A percentile compares a stretch with the other conserved stretches of the same genome.
Conservation (phyloP, 2,113 vertebrate species). For the Cavia porcellus region DNA sequence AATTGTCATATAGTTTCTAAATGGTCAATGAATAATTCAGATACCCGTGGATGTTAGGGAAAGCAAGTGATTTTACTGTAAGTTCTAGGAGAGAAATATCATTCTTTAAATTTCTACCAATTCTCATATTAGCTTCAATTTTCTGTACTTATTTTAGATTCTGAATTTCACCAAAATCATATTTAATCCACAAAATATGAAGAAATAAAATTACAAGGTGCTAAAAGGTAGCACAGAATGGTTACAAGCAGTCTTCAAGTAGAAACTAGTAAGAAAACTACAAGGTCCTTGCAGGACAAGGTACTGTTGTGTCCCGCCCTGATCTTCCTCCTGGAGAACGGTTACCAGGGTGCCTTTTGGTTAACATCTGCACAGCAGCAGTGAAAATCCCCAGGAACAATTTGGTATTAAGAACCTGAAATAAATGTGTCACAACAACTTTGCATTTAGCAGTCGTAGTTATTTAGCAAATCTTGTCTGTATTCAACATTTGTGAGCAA, state of each 20-base stretch:
- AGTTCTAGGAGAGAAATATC: background rate
- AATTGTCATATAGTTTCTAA: conserved; percentile 46
- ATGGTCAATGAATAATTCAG: conserved; percentile 2
- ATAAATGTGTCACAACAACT: conserved; percentile 53
- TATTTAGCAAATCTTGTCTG: background rate
- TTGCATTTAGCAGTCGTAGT: background rate
- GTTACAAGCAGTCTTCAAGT: background rate
- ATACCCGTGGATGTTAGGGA: background rate
- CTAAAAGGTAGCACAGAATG: conserved; percentile 19
- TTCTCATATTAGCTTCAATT: conserved; percentile 24
- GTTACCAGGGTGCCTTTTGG: conserved; percentile 17
- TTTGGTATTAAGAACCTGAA: conserved; percentile 60
- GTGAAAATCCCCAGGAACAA: conserved; percentile 38
- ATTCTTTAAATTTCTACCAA: conserved; percentile 13
- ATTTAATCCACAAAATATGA: conserved; percentile 52
- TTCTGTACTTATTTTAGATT: conserved; percentile 28
- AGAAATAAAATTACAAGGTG: conserved; percentile 44
- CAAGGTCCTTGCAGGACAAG: background rate
- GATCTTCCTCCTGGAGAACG: background rate
- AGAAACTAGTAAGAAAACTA: background rate
- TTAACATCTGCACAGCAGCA: conserved; percentile 22
- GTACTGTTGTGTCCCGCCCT: conserved; percentile 10
- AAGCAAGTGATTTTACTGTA: background rate
- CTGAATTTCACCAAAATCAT: conserved; percentile 30
- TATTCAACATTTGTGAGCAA: conserved; percentile 36